Conservation (phyloP, 2,797 vertebrate species). For the Momotus momota region DNA sequence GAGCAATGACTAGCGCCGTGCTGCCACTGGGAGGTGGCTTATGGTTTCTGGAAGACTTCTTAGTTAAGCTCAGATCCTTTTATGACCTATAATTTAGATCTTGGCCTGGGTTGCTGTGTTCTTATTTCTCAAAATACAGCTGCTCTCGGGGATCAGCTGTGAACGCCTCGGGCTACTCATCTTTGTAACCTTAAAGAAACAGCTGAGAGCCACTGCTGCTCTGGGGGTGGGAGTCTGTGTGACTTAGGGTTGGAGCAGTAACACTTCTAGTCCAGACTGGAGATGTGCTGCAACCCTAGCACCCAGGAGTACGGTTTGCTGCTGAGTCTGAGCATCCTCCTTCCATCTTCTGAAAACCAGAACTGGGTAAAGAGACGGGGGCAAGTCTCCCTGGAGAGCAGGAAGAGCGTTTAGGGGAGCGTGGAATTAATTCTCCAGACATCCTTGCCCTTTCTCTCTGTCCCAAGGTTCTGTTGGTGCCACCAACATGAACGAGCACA, state of each 20-base stretch:
- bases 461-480: slow-evolving; percentile 92
- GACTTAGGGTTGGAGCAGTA: not conserved
- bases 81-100: not conserved
- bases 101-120: not conserved
- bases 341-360: not conserved
- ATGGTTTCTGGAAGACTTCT: not conserved
- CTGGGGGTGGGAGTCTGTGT: not conserved
- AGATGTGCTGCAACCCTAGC: not conserved
- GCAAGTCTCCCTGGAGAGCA: not conserved
- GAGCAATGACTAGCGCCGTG: not conserved
- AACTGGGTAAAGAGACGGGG: not conserved
- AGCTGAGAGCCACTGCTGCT: not conserved
- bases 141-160: not conserved
- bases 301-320: not conserved
- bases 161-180: not conserved
- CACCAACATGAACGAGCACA: slow-evolving; percentile 99
- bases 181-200: not conserved
- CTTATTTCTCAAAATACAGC: not conserved
- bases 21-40: not conserved
- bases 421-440: not conserved
- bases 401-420: not conserved
- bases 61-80: not conserved
- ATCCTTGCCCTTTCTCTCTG: not conserved
- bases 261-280: not conserved
- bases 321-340: not conserved